These are phyloP conservation scores for Pterobdella sp. DNA, from an alignment of 2,888 invertebrate genomes.

Conservation along the genomic window DNA sequence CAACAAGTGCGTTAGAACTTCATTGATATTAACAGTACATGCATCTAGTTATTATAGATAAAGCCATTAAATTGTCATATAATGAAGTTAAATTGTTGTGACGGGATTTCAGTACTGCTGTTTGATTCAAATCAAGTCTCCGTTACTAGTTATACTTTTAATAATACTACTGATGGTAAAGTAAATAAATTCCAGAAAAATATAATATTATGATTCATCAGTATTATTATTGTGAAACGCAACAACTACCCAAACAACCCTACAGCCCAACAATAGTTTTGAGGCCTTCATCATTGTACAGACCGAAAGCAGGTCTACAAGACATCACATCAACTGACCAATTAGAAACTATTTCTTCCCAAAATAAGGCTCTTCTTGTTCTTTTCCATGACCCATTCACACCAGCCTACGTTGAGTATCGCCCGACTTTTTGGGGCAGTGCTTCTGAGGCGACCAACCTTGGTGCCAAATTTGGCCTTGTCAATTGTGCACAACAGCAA, in stretches of 20 bases:
- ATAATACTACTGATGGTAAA: not conserved
- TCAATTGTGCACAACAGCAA: not conserved
- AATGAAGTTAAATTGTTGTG: too few relatives aligned
- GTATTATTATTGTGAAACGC: too few relatives aligned
- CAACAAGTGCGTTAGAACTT: conserved; percentile 50
- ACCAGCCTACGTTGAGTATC: conserved; percentile 75
- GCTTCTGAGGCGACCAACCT: not conserved
- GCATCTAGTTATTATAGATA: too few relatives aligned
- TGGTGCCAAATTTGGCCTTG: not conserved
- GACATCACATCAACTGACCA: conserved; percentile 66
- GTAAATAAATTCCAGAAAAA: not conserved
- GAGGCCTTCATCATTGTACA: conserved; percentile 64
- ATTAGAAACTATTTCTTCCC: conserved; percentile 65
- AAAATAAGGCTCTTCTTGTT: conserved; percentile 72
- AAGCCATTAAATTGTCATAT: too few relatives aligned
- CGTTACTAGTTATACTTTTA: not conserved
- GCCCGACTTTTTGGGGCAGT: conserved; percentile 59
- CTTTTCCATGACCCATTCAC: conserved; percentile 93
- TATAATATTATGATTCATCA: not conserved
- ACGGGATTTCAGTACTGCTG: too few relatives aligned
- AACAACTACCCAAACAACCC: too few relatives aligned
- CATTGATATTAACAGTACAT: too few relatives aligned
- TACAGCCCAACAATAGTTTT: conserved; percentile 22
- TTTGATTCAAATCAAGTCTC: not conserved
- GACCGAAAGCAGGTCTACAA: conserved; percentile 66